Evolutionary conservation across 2,888 invertebrate species (phyloP).

Genomic region (Catocala fraxini): DNA sequence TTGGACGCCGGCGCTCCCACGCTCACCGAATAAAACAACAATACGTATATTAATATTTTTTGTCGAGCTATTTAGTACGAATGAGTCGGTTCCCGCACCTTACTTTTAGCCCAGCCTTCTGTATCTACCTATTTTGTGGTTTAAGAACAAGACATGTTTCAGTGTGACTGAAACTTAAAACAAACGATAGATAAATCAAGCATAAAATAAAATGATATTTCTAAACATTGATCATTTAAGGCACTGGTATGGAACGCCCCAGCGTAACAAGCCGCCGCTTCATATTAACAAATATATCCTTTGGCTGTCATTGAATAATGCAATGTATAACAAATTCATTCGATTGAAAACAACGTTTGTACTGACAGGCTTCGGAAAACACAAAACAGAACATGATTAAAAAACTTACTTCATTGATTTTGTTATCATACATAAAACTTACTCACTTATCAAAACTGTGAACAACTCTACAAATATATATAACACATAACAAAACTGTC

Average conservation of each 20-base stretch:
- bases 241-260: constrained; percentile 64
- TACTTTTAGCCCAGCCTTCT: too few relatives aligned
- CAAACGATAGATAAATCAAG: constrained; percentile 27
- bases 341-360: constrained; percentile 50
- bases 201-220: constrained; percentile 35
- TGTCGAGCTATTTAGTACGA: too few relatives aligned
- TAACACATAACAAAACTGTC: constrained; percentile 37
- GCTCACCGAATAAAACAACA: too few relatives aligned
- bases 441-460: constrained; percentile 40
- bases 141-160: constrained; percentile 27
- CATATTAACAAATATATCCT: constrained; percentile 15
- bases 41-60: too few relatives aligned
- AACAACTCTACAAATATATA: constrained; percentile 46
- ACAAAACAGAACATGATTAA: constrained; percentile 25
- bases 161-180: constrained; percentile 43
- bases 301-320: constrained; percentile 23
- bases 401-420: constrained; percentile 42
- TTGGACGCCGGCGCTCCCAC: too few relatives aligned
- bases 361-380: constrained; percentile 50
- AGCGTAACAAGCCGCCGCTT: constrained; percentile 28
- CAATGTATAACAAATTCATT: constrained; percentile 22
- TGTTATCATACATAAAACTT: constrained; percentile 48
- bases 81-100: too few relatives aligned
- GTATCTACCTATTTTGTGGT: too few relatives aligned
- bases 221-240: constrained; percentile 60